These are phyloP conservation scores for Gambusia yucatana DNA, from an alignment of 2,797 vertebrate genomes.

Conservation along the genomic window DNA sequence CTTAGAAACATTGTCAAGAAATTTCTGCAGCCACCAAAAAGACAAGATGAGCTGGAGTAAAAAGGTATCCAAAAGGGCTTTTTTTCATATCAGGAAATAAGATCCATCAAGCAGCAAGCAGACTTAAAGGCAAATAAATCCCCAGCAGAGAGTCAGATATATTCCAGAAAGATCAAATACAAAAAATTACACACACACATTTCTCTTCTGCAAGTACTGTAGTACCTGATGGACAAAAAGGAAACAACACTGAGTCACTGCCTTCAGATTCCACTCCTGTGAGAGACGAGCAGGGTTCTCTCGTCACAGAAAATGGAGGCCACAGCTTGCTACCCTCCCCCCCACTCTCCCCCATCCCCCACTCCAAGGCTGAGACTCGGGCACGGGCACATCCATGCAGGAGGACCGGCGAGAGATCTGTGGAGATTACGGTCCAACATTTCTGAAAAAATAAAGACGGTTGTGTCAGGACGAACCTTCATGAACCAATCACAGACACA, in stretches of 20 bases:
- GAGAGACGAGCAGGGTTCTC: slow-evolving; percentile 82
- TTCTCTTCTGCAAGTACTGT: slow-evolving; percentile 57
- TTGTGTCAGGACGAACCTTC: slow-evolving; percentile 42
- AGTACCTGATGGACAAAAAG: slow-evolving; percentile 78
- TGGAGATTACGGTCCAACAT: slow-evolving; percentile 75
- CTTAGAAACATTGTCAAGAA: slow-evolving; percentile 41
- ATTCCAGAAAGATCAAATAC: slow-evolving; percentile 70
- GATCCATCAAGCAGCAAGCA: slow-evolving; percentile 69
- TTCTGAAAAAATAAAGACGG: slow-evolving; percentile 29
- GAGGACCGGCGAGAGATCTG: slow-evolving; percentile 77
- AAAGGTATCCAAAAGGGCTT: slow-evolving; percentile 67
- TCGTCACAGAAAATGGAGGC: slow-evolving; percentile 86
- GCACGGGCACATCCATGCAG: slow-evolving; percentile 81
- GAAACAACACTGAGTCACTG: slow-evolving; percentile 76
- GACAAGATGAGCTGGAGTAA: slow-evolving; percentile 36
- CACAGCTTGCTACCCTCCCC: slow-evolving; percentile 82
- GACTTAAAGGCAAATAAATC: slow-evolving; percentile 72
- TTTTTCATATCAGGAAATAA: slow-evolving; percentile 69
- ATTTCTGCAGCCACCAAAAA: slow-evolving; percentile 56
- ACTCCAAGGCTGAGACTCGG: slow-evolving; percentile 77
- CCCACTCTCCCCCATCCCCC: slow-evolving; percentile 81
- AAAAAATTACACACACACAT: slow-evolving; percentile 57
- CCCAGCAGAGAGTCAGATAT: slow-evolving; percentile 68
- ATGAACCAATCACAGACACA: slow-evolving; percentile 23
- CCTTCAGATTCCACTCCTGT: slow-evolving; percentile 79